These are phyloP conservation scores for Mormyrops attenuatus DNA, from an alignment of 2,797 vertebrate species.

Conservation along the genomic window DNA sequence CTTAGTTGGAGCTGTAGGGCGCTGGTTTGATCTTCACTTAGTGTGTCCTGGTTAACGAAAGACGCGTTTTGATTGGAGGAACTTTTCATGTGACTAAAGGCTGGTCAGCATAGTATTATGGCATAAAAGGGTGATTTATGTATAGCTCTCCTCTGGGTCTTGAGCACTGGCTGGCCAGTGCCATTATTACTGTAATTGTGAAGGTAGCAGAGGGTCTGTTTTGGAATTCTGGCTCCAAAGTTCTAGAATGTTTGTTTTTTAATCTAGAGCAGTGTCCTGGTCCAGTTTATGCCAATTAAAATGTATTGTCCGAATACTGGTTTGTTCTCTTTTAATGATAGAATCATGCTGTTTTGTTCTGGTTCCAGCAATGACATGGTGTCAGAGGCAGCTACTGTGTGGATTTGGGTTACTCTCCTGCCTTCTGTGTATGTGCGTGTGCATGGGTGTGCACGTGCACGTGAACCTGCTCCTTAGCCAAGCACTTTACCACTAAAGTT, in stretches of 20 bases:
- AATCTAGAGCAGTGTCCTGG: not conserved
- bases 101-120: not conserved
- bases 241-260: not conserved
- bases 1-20: not conserved
- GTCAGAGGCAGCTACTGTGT: not conserved
- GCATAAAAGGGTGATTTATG: not conserved
- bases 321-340: not conserved
- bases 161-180: not conserved
- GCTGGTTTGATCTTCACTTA: not conserved
- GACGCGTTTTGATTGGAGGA: not conserved
- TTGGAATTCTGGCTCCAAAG: not conserved
- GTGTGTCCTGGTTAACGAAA: not conserved
- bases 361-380: not conserved
- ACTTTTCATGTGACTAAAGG: not conserved
- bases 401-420: not conserved
- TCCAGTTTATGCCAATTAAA: not conserved
- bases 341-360: not conserved
- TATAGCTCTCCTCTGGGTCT: not conserved
- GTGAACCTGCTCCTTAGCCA: constrained; percentile 30
- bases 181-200: not conserved
- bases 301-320: not conserved
- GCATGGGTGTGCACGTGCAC: not conserved
- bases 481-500: not conserved
- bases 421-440: not conserved
- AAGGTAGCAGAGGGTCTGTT: not conserved